A percentile compares a stretch with the other conserved stretches of the same genome.
These are phyloP conservation scores for Cephus pygmeus DNA, from an alignment of 2,888 invertebrate genomes.

Conservation along the genomic window DNA sequence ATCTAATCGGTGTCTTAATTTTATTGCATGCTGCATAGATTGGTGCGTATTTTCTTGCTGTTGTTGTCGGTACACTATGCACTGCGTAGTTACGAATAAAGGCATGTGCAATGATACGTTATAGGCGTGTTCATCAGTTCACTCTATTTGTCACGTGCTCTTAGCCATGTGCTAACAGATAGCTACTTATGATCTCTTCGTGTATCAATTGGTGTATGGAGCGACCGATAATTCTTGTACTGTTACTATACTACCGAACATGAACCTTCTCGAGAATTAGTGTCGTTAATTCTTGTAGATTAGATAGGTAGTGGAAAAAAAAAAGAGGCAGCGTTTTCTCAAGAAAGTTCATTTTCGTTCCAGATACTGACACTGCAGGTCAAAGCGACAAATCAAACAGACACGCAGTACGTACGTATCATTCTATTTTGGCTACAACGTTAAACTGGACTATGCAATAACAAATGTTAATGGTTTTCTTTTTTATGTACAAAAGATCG, in stretches of 20 bases:
- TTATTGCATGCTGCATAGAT: neutral
- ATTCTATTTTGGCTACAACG: neutral
- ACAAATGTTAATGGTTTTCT: neutral
- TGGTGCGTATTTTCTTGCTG: neutral
- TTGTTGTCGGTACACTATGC: neutral
- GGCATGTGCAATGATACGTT: conserved; percentile 18
- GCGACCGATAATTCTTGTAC: neutral
- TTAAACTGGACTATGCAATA: neutral
- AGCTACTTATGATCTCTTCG: neutral
- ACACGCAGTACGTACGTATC: neutral
- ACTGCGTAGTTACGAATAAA: conserved; percentile 10
- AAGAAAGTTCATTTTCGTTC: neutral
- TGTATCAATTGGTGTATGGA: neutral
- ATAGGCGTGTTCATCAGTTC: conserved; percentile 9
- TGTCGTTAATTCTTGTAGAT: neutral
- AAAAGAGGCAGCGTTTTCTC: neutral
- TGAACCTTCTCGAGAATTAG: neutral
- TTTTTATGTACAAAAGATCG: neutral
- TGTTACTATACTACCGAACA: neutral
- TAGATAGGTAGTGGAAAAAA: no score
- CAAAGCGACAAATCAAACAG: neutral
- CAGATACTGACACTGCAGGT: neutral
- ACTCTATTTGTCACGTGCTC: neutral
- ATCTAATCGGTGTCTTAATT: neutral
- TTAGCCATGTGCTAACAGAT: neutral